Conservation (phyloP, 2,797 vertebrate species). For the Nasua narica region DNA sequence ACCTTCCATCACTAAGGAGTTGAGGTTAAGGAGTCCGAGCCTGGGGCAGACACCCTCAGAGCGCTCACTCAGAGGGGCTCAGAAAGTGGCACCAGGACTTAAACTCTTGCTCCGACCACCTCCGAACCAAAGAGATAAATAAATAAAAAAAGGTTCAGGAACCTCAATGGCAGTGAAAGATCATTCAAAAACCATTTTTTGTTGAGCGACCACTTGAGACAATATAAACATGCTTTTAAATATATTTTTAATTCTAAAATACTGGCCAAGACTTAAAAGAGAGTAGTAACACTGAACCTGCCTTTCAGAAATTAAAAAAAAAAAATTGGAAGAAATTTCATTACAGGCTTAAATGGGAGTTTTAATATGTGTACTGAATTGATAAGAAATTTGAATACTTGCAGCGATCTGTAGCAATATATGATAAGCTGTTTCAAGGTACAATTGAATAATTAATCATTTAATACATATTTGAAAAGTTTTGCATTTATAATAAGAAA, state of each 20-base stretch:
- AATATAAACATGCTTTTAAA: not conserved
- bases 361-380: slow-evolving; percentile 58
- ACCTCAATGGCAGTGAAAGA: not conserved
- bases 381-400: slow-evolving; percentile 50
- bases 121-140: not conserved
- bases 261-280: not conserved
- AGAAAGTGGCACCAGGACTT: not conserved
- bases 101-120: not conserved
- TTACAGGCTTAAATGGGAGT: slow-evolving; percentile 34
- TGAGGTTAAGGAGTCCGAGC: accelerated
- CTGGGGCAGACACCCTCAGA: not conserved
- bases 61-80: not conserved
- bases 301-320: not conserved
- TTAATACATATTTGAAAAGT: slow-evolving; percentile 60
- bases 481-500: slow-evolving; percentile 62
- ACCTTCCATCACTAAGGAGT: accelerated
- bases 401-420: slow-evolving; percentile 28
- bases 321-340: slow-evolving; percentile 46
- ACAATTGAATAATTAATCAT: slow-evolving; percentile 72
- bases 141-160: not conserved
- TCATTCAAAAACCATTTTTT: not conserved
- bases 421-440: slow-evolving; percentile 58
- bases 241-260: not conserved
- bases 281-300: not conserved
- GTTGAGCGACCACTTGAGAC: not conserved